Evolutionary conservation across 2,888 invertebrate genomes (phyloP).

Genomic region (Zygogramma bicolorata): DNA sequence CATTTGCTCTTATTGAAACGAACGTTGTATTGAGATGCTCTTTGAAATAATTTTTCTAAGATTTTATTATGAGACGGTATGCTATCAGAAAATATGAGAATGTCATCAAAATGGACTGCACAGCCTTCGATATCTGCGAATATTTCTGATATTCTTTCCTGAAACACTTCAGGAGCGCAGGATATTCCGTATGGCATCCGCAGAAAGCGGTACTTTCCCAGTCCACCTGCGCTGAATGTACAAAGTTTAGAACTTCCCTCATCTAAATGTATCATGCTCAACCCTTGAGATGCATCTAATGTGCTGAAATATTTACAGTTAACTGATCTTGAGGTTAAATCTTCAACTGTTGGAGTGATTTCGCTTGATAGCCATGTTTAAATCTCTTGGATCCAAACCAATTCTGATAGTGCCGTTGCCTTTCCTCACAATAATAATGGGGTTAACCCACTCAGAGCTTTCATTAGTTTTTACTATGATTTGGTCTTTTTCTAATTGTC

Average conservation of each 20-base stretch:
- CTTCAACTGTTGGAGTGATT: slow-evolving; percentile 32
- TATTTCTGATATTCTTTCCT: neutral
- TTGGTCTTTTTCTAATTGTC: neutral
- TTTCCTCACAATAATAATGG: slow-evolving; percentile 19
- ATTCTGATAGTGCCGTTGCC: slow-evolving; percentile 24
- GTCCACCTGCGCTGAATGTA: neutral
- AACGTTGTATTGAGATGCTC: too few relatives aligned
- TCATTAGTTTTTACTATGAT: neutral
- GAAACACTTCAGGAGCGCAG: neutral
- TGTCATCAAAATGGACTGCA: neutral
- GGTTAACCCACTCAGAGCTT: neutral
- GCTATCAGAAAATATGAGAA: neutral
- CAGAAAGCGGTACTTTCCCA: neutral
- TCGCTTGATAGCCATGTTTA: slow-evolving; percentile 29
- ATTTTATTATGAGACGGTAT: neutral
- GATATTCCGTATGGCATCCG: neutral
- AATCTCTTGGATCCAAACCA: slow-evolving; percentile 35
- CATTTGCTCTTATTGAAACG: too few relatives aligned
- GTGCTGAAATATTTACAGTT: slow-evolving; percentile 4
- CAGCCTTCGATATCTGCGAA: neutral
- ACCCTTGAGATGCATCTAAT: slow-evolving; percentile 7
- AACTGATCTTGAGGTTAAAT: slow-evolving; percentile 36
- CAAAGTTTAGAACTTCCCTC: neutral
- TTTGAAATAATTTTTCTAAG: too few relatives aligned
- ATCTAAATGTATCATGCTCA: neutral